Evolutionary conservation across 2,888 invertebrate species (phyloP).

Genomic region (Melanophora roralis): DNA sequence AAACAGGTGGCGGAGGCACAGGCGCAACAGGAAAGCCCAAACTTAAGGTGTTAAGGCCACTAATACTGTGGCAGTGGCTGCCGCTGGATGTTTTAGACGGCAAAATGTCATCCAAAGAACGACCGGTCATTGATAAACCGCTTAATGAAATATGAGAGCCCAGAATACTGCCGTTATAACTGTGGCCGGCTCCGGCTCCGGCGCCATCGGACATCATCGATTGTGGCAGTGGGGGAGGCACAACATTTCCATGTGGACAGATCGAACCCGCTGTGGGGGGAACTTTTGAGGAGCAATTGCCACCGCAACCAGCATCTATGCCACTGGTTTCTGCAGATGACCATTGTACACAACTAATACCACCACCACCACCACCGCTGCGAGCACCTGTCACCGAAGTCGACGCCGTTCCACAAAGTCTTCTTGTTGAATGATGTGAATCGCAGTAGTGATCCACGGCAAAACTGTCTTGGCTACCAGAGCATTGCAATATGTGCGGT

Average conservation of each 20-base stretch:
- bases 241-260: constrained; percentile 63
- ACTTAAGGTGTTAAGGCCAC: constrained; percentile 74
- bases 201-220: constrained; percentile 75
- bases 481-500: constrained; percentile 78
- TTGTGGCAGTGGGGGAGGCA: constrained; percentile 72
- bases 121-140: constrained; percentile 71
- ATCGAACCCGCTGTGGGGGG: constrained; percentile 66
- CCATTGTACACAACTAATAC: constrained; percentile 62
- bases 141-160: constrained; percentile 72
- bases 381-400: constrained; percentile 65
- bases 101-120: constrained; percentile 67
- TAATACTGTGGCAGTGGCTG: constrained; percentile 73
- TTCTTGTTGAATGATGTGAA: constrained; percentile 65
- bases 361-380: constrained; percentile 62
- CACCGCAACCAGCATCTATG: constrained; percentile 67
- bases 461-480: constrained; percentile 79
- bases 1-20: constrained; percentile 76
- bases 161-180: constrained; percentile 67
- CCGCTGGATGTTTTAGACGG: constrained; percentile 63
- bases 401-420: constrained; percentile 62
- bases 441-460: constrained; percentile 78
- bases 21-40: constrained; percentile 72
- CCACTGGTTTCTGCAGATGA: constrained; percentile 58
- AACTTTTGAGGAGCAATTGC: constrained; percentile 71
- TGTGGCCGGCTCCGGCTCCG: constrained; percentile 67